phyloP scores from a whole-genome alignment of 2,797 vertebrate species.

The Melanotaenia trifasciata region DNA sequence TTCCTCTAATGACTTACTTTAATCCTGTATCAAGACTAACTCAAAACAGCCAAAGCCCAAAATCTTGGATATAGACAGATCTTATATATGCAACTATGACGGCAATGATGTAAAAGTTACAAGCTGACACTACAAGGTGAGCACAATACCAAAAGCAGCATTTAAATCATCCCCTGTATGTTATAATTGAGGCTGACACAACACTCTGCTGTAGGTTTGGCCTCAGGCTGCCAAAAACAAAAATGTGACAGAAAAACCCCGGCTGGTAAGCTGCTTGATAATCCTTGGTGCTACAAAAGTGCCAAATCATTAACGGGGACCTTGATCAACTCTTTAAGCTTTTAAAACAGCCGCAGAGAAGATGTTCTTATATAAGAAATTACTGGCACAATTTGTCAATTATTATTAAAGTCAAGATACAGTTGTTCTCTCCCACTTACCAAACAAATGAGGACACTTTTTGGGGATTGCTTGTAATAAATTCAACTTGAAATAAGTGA shows the following conservation, averaged over 20 bases:
- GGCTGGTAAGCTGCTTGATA: conserved; percentile 36
- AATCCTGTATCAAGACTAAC: conserved; percentile 1
- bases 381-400: not conserved
- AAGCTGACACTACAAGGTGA: conserved; percentile 19
- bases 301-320: conserved; percentile 57
- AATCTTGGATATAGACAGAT: not conserved
- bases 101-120: not conserved
- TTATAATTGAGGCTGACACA: conserved; percentile 38
- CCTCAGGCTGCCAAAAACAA: conserved; percentile 54
- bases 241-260: conserved; percentile 39
- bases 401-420: conserved; percentile 1
- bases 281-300: conserved; percentile 51
- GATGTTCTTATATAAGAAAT: conserved; percentile 8
- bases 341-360: conserved; percentile 27
- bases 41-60: not conserved
- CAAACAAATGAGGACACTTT: not conserved
- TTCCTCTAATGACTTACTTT: conserved; percentile 44
- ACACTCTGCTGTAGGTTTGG: conserved; percentile 40
- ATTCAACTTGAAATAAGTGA: not conserved
- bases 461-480: not conserved
- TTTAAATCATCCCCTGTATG: conserved; percentile 18
- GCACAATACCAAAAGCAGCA: conserved; percentile 17
- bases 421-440: not conserved
- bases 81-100: not conserved
- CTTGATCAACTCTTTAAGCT: conserved; percentile 55